These are phyloP conservation scores for Drosophila affinis DNA, from an alignment of 2,888 invertebrate genomes.

Conservation along the genomic window DNA sequence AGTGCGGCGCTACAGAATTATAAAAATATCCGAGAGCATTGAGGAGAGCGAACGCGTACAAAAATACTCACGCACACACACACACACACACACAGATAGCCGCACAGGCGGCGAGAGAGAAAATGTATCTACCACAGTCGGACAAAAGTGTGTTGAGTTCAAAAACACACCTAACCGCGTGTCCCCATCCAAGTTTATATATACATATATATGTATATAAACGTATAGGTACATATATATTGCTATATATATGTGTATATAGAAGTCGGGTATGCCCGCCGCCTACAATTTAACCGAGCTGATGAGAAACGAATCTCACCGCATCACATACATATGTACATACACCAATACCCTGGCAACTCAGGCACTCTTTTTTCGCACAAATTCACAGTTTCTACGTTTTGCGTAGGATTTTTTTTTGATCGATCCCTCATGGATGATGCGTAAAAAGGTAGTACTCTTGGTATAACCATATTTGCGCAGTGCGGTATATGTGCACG, in stretches of 20 bases:
- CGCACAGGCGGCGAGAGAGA: conserved; percentile 5
- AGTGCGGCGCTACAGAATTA: conserved; percentile 65
- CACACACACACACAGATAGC: conserved; percentile 16
- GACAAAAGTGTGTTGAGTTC: conserved; percentile 47
- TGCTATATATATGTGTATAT: conserved; percentile 28
- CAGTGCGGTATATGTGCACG: conserved; percentile 39
- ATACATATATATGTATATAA: conserved; percentile 15
- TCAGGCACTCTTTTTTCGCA: conserved; percentile 66
- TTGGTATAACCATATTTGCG: conserved; percentile 34
- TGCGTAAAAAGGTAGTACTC: not conserved
- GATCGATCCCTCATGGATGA: conserved; percentile 65
- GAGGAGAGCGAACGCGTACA: conserved; percentile 9
- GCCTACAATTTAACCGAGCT: conserved; percentile 65
- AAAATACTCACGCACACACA: conserved; percentile 27
- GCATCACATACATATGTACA: conserved; percentile 48
- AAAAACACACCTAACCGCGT: conserved; percentile 53
- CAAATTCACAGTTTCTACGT: conserved; percentile 76
- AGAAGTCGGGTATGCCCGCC: conserved; percentile 57
- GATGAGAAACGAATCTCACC: conserved; percentile 69
- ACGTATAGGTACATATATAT: conserved; percentile 21
- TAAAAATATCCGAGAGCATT: conserved; percentile 63
- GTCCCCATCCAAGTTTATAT: conserved; percentile 44
- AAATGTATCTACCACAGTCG: conserved; percentile 50
- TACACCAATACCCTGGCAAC: conserved; percentile 55
- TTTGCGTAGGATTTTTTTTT: conserved; percentile 83